phyloP scores from a whole-genome alignment of 2,888 invertebrate genomes.

The Hirudinaria manillensis region DNA sequence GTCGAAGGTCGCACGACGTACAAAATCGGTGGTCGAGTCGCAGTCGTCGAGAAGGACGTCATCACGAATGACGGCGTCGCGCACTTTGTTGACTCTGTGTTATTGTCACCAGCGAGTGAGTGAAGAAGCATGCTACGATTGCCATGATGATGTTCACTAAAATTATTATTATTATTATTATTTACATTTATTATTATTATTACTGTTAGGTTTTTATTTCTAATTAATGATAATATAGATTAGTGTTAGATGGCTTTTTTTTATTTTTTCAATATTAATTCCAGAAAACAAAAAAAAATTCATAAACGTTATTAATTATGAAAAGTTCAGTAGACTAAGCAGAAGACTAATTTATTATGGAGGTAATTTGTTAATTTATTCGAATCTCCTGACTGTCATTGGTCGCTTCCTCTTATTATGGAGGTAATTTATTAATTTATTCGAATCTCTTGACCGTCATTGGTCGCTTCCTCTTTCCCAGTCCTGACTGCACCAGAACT shows the following conservation, averaged over 20 bases:
- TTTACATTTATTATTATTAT: not conserved
- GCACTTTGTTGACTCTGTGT: conserved; percentile 12
- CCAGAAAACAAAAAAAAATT: no score
- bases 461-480: not conserved
- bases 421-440: not conserved
- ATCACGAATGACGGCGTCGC: not conserved
- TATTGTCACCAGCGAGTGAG: not conserved
- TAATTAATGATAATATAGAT: no score
- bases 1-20: no score
- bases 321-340: not conserved
- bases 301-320: no score
- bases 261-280: no score
- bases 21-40: no score
- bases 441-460: not conserved
- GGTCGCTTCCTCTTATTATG: not conserved
- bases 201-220: no score
- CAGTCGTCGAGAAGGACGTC: not conserved
- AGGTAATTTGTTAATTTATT: not conserved
- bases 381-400: not conserved
- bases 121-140: not conserved
- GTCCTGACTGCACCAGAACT: not conserved
- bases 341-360: not conserved
- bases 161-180: no score
- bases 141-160: not conserved
- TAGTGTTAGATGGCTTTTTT: no score